Base-by-base conservation (phyloP, 1,140 invertebrate genomes). In the Drosophila triauraria region DNA sequence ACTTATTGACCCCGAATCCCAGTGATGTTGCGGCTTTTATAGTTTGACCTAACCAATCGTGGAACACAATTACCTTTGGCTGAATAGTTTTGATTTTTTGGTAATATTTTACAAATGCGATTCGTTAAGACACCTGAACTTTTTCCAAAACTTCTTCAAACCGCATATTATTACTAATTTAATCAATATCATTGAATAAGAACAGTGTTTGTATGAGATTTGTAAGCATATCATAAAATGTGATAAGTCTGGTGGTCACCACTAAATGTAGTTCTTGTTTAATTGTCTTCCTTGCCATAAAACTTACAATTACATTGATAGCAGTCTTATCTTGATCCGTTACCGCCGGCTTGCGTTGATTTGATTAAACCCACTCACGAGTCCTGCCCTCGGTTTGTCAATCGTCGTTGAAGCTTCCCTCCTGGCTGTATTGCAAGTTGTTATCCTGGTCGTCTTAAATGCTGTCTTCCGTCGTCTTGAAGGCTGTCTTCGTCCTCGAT, bases 61-160 rank as follows among this genome's bases (percentile, higher is more conserved):
- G 56, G 7, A 68, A 59, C 7, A 43, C 13, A 30, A 59, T 42
- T n/a, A 60, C 13, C 5, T 58, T 56, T 3, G 54, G 42, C 15
- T 67, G 4, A 20, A 10, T 4, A 25, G 30, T 40, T 9, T 60
- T 42, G 12, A 9, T 50, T 32, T 48, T 43, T 56, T 63, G 40
- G 4, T 25, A 54, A 46, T 62, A 27, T 51, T 63, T 42, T 12
- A 54, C 38, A 38, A 71, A 71, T 7, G 60, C 30, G 5, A 56
- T 27, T 32, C 60, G 42, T 44, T 71, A 30, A 40, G 68, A 54
- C 38, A 71, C 13, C 15, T 48, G 42, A 4, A 71, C 2, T 20
- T 71, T 71, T 40, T 56, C 43, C 10, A 71, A 47, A 13, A 71
- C 30, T 46, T 64, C 68, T 1, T 71, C 60, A 64, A 70, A 47